Evolutionary conservation across 2,113 vertebrate species (phyloP).

Genomic region (Varanus salvator): DNA sequence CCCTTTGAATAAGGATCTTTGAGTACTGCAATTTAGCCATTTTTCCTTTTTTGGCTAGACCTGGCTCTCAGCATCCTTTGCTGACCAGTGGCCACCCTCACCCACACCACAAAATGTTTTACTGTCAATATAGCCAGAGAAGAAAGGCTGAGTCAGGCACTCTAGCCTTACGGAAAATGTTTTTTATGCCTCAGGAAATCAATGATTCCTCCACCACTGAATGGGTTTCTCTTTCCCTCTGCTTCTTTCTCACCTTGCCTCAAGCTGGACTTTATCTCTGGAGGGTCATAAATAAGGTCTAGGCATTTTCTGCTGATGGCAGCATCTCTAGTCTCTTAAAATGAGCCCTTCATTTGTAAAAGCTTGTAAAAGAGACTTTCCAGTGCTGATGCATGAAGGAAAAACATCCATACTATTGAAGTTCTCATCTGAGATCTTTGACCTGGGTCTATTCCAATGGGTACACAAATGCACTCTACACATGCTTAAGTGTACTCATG

Average conservation of each 20-base stretch:
- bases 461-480: not conserved
- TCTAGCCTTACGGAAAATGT: not conserved
- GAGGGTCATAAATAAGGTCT: not conserved
- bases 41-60: not conserved
- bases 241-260: not conserved
- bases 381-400: not conserved
- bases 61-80: not conserved
- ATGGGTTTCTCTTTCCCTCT: not conserved
- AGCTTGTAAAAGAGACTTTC: no score
- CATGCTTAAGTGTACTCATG: not conserved
- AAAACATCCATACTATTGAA: no score
- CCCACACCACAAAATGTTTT: not conserved
- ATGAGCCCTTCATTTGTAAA: no score
- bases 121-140: not conserved
- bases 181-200: not conserved
- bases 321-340: not conserved
- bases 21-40: no score
- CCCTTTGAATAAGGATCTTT: no score
- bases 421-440: no score
- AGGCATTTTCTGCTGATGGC: not conserved
- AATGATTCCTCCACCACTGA: not conserved
- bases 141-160: not conserved
- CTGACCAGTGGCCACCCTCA: no score
- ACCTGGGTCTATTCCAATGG: not conserved
- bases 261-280: not conserved